A percentile compares a stretch with the other conserved stretches of the same genome.
Evolutionary conservation across 2,113 vertebrate species (phyloP).

Genomic region (Chlamydotis undulata): DNA sequence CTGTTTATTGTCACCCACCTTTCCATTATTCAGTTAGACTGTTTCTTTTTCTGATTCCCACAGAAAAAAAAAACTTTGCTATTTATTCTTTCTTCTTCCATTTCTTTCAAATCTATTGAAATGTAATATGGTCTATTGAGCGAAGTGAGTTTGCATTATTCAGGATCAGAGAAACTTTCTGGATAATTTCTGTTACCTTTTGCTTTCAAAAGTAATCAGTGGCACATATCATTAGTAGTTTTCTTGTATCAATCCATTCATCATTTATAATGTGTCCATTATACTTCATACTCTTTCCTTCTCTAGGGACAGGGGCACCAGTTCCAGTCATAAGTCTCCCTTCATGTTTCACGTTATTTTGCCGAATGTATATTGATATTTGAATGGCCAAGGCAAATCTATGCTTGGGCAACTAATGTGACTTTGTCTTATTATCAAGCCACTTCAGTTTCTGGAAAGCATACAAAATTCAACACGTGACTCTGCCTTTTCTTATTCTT

Average conservation of each 20-base stretch:
- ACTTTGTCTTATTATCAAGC: slow-evolving; percentile 33
- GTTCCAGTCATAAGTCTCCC: not conserved
- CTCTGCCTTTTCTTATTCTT: slow-evolving; percentile 1
- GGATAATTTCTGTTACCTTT: not conserved
- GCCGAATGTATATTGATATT: slow-evolving; percentile 29
- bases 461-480: not conserved
- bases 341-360: slow-evolving; percentile 19
- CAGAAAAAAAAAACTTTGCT: not conserved
- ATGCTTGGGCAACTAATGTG: not conserved
- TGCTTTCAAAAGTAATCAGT: slow-evolving; percentile 34
- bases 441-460: not conserved
- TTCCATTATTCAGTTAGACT: not conserved
- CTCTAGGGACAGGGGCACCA: not conserved
- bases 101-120: not conserved
- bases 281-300: not conserved
- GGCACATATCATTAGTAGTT: not conserved
- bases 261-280: not conserved
- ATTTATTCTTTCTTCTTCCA: not conserved
- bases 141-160: not conserved
- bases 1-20: not conserved
- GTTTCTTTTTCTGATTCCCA: not conserved
- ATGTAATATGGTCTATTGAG: not conserved
- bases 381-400: slow-evolving; percentile 6
- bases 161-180: not conserved
- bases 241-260: not conserved